Evolutionary conservation across 2,888 invertebrate genomes (phyloP), one percentile per base, ranked within the genome.

Genomic region (Meandrusa payeni): DNA sequence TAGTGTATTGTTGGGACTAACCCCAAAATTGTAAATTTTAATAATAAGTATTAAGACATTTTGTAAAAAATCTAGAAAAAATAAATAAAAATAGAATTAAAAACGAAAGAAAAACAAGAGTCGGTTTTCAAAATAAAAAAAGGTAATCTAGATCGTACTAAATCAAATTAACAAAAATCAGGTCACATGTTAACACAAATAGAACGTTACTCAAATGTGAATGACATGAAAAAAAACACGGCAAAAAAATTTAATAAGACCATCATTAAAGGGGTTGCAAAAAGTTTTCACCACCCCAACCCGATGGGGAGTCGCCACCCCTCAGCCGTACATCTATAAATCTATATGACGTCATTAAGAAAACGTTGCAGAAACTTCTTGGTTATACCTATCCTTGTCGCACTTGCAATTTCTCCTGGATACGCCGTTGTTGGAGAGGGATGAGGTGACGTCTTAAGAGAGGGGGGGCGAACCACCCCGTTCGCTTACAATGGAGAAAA

Each of bases 271-370:
- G 48, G 65, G 59, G 64, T 50, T 54, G 61, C 68, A 73, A 78
- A 79, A 83, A 83, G 62, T 80, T 80, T 76, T 69, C 54, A 61
- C 74, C 74, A n/a, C n/a, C 58, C 71, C 43, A 23, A 61, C 52
- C 57, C 52, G 47, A 57, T 52, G 54, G 66, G 54, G 53, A 59
- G 54, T 56, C 63, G 66, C 70, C 61, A 60, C 65, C 54, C 54
- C 57, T 57, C 62, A 74, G 68, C 63, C 56, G 61, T 72, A 82
- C 76, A 80, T 71, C 80, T 79, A 86, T 81, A 78, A 82, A 83
- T 87, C 86, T 85, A 86, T 81, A 85, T 77, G 77, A 78, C 79
- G 77, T 79, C 85, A 82, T 78, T 79, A 87, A 87, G 86, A 85
- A 86, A 86, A 73, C 78, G 69, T 69, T 68, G 69, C 50, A 68